phyloP scores from a whole-genome alignment of 2,888 invertebrate species.

The Drosophila helvetica region DNA sequence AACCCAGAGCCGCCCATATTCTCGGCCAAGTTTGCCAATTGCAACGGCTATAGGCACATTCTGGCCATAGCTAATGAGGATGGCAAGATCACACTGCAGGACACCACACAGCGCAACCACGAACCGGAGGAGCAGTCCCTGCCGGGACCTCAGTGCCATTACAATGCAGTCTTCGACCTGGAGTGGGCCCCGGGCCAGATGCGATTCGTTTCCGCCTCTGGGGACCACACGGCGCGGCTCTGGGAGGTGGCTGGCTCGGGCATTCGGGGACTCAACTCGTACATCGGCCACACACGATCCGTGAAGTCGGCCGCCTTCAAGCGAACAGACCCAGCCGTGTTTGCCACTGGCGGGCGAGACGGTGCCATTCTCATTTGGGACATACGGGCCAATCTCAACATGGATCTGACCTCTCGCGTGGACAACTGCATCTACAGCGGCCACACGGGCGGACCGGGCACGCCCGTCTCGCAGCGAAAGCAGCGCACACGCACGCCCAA shows the following conservation, averaged over 20 bases:
- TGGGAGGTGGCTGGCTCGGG: slow-evolving; percentile 88
- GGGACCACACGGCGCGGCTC: slow-evolving; percentile 92
- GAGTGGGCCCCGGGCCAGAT: slow-evolving; percentile 92
- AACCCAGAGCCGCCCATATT: slow-evolving; percentile 90
- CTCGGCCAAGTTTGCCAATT: slow-evolving; percentile 91
- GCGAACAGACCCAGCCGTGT: slow-evolving; percentile 88
- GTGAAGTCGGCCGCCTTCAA: slow-evolving; percentile 92
- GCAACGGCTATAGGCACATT: slow-evolving; percentile 87
- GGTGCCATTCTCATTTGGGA: slow-evolving; percentile 95
- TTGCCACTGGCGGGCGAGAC: slow-evolving; percentile 95
- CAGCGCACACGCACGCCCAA: slow-evolving; percentile 83
- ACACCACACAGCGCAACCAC: slow-evolving; percentile 84
- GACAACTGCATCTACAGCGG: slow-evolving; percentile 88
- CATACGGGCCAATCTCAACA: slow-evolving; percentile 85
- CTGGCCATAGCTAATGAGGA: slow-evolving; percentile 94
- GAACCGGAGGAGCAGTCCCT: slow-evolving; percentile 83
- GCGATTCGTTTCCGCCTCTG: slow-evolving; percentile 93
- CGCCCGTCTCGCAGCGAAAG: slow-evolving; percentile 85
- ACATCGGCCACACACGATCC: slow-evolving; percentile 91
- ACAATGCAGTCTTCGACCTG: slow-evolving; percentile 95
- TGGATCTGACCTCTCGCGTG: slow-evolving; percentile 85
- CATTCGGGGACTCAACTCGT: slow-evolving; percentile 85
- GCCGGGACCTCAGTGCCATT: slow-evolving; percentile 87
- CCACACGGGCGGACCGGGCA: slow-evolving; percentile 83
- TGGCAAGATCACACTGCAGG: slow-evolving; percentile 87